Evolutionary conservation across 2,113 vertebrate genomes (phyloP), one percentile per base, ranked within the genome.

Genomic region (Sminthopsis crassicaudata): DNA sequence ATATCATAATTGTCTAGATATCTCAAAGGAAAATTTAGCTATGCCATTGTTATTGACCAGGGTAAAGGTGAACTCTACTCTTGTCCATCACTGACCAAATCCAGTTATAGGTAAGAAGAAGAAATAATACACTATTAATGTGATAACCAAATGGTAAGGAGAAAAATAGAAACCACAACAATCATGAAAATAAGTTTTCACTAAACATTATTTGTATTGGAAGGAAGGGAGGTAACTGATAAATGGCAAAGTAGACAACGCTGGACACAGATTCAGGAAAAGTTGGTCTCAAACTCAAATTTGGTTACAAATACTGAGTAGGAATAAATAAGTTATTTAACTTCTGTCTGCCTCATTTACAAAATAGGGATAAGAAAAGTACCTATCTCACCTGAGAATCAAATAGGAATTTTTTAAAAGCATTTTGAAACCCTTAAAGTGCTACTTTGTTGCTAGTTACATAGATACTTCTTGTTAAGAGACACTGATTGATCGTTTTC

Each of bases 21-120:
- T 97, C 96, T 98, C 97, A 97, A 93, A 91, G 91, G 97, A 97
- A 97, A 98, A 95, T 97, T 98, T 98, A 97, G 95, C 96, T 96
- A 96, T 98, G 97, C 97, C 98, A 98, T 96, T 98, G 92, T 97
- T 97, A 98, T 98, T 98, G 97, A 96, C 96, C 94, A 96, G 90
- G 95, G 91, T 93, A 89, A 94, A 98, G 96, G 95, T 97, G 97
- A 98, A 97, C 95, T 96, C 97, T 97, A 95, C 96, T 93, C 97
- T 84, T 84, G 6, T 42, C 67, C n/a, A 93, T 92, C 55, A 96
- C 92, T 97, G 95, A 96, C 97, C 96, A 97, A 95, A 95, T 96
- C 92, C 98, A 92, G 97, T 98, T 96, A 98, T 88, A 95, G 53
- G 42, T 95, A 91, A 92, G 53, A 94, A 93, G 53, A 96, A 95